Base-by-base conservation (phyloP, 2,113 vertebrate species). In the Hirundichthys speculiger region DNA sequence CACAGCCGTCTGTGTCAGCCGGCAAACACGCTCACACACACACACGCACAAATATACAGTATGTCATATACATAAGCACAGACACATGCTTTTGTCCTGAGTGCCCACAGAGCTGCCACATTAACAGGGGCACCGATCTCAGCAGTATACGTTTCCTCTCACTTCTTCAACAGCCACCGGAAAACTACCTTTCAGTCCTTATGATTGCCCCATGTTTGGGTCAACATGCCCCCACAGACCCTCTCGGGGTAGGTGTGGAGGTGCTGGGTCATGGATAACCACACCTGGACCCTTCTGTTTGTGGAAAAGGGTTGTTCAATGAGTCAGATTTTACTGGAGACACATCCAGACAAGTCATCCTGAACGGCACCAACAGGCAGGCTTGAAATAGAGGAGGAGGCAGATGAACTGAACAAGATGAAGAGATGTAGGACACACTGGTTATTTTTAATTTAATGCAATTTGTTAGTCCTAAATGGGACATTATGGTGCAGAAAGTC, bases 101-200 rank as follows among this genome's bases (percentile, higher is more conserved):
- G 84, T 75, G 69, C 70, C 70, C 11, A 18, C 56, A 57, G 69
- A 69, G 62, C 50, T 89, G 81, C 82, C 83, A 80, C 83, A 87
- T 90, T 88, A 76, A 78, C 74, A 80, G 54, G 65, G 41, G 63
- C 60, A 86, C 76, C 85, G 88, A 88, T 89, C 87, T 91, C 84
- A 86, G 77, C 69, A 79, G 77, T 77, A 84, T 71, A 77, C 83
- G 87, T 78, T 76, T 77, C 80, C 73, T 79, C 79, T 80, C 69
- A 88, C 85, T 87, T 89, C 85, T 79, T 74, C 75, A 71, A 76
- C 68, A 51, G 64, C 52, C 69, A 82, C 61, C 78, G 72, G 82
- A 87, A n/a, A 87, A 75, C 61, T 55, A 46, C 40, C 61, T 57
- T 42, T 49, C 52, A 68, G 34, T 34, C 57, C 9, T 25, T 7